These are phyloP conservation scores for Podarcis siculus DNA, from an alignment of 2,797 vertebrate species.

Conservation along the genomic window DNA sequence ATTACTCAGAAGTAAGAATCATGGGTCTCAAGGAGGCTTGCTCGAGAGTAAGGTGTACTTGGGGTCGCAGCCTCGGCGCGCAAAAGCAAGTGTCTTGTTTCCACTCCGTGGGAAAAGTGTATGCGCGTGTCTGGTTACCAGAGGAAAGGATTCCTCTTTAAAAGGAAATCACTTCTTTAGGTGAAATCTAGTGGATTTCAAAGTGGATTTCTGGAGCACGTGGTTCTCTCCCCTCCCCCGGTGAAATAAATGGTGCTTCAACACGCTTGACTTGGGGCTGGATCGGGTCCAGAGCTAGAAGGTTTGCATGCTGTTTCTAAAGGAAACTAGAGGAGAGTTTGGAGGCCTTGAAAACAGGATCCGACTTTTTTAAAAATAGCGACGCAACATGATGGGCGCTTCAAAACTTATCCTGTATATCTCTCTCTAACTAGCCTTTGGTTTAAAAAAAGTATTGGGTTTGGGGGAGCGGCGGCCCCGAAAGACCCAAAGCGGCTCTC, in stretches of 20 bases:
- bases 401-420: neutral
- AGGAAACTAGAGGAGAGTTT: neutral
- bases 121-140: neutral
- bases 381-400: neutral
- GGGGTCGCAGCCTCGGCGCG: fast-evolving
- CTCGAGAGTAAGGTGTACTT: fast-evolving
- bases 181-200: neutral
- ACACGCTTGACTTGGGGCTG: neutral
- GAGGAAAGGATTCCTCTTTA: neutral
- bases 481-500: no score
- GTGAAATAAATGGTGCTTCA: neutral
- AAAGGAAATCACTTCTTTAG: neutral
- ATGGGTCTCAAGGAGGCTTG: neutral
- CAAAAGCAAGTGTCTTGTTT: fast-evolving
- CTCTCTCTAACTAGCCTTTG: neutral
- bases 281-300: neutral
- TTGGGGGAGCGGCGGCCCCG: neutral
- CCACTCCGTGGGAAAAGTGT: fast-evolving
- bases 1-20: neutral
- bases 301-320: neutral
- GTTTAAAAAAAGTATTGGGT: neutral
- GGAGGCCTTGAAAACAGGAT: neutral
- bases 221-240: neutral
- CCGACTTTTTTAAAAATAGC: neutral
- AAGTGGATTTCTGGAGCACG: neutral